Percentiles rank a stretch among this genome's conserved stretches.
These are phyloP conservation scores for Garra rufa DNA, from an alignment of 2,113 vertebrate species.

Conservation along the genomic window DNA sequence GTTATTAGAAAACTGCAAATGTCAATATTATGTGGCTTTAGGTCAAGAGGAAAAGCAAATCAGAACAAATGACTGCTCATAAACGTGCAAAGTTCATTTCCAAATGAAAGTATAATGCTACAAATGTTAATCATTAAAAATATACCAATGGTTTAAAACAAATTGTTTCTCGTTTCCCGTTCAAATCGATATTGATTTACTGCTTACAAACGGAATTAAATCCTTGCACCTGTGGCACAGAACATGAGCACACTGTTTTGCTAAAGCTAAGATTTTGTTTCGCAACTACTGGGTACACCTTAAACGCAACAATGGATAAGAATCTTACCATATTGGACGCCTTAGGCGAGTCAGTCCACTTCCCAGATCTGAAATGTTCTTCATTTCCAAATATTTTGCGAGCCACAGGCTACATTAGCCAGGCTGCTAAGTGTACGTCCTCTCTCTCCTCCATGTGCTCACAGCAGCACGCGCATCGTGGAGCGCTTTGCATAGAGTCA, in stretches of 20 bases:
- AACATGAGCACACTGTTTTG: constrained; percentile 29
- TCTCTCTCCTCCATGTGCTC: constrained; percentile 52
- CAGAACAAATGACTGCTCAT: constrained; percentile 11
- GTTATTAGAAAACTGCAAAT: not conserved
- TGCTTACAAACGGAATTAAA: not conserved
- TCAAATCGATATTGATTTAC: not conserved
- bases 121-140: not conserved
- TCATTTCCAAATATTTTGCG: constrained; percentile 1
- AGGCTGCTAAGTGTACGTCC: constrained; percentile 40
- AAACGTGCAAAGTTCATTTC: not conserved
- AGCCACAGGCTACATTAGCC: constrained; percentile 27
- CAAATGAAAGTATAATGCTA: not conserved
- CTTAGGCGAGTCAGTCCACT: not conserved
- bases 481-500: not conserved
- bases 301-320: not conserved
- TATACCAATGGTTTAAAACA: too few species aligned
- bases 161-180: not conserved
- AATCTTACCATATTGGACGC: constrained; percentile 34
- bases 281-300: not conserved
- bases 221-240: constrained; percentile 32
- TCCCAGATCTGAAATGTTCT: not conserved
- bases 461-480: constrained; percentile 38
- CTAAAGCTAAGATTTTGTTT: constrained; percentile 27
- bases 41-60: not conserved
- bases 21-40: not conserved